Evolutionary conservation across 2,888 invertebrate genomes (phyloP).

Genomic region (Scotopteryx bipunctaria): DNA sequence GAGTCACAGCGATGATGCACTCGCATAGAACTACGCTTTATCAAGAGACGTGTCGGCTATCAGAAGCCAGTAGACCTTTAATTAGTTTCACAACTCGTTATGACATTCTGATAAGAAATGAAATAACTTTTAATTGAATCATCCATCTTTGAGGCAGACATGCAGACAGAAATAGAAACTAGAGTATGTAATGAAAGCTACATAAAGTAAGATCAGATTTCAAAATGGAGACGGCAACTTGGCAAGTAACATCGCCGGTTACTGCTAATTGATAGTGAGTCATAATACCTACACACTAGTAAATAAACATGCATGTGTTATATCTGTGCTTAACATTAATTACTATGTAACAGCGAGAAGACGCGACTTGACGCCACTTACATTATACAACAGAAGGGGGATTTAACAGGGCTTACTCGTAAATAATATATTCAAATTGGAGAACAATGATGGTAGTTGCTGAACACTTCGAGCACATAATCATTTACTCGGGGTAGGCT

Average conservation of each 20-base stretch:
- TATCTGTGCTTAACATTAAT: conserved; percentile 20
- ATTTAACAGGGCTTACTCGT: conserved; percentile 5
- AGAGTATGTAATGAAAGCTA: conserved; percentile 21
- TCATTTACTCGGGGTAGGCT: too few species aligned
- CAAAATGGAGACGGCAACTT: conserved; percentile 30
- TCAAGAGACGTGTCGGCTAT: conserved; percentile 41
- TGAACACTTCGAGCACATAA: neutral
- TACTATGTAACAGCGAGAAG: conserved; percentile 27
- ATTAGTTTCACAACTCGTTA: conserved; percentile 29
- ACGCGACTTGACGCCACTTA: conserved; percentile 25
- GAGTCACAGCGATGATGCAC: conserved; percentile 59
- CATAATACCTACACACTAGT: conserved; percentile 28
- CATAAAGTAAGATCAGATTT: conserved; percentile 24
- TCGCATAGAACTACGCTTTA: conserved; percentile 50
- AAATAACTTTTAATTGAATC: conserved; percentile 6
- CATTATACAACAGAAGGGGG: conserved; percentile 14
- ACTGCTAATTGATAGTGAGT: conserved; percentile 38
- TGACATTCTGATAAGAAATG: conserved; percentile 16
- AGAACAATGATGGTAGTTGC: conserved; percentile 5
- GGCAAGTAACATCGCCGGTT: conserved; percentile 26
- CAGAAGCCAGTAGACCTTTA: conserved; percentile 32
- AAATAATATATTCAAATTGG: conserved; percentile 15
- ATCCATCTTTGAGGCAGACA: conserved; percentile 1
- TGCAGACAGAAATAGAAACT: conserved; percentile 15
- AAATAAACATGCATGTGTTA: conserved; percentile 25